These are phyloP conservation scores for Montipora capitata DNA, from an alignment of 92 coral and sea anemone species.

Conservation along the genomic window DNA sequence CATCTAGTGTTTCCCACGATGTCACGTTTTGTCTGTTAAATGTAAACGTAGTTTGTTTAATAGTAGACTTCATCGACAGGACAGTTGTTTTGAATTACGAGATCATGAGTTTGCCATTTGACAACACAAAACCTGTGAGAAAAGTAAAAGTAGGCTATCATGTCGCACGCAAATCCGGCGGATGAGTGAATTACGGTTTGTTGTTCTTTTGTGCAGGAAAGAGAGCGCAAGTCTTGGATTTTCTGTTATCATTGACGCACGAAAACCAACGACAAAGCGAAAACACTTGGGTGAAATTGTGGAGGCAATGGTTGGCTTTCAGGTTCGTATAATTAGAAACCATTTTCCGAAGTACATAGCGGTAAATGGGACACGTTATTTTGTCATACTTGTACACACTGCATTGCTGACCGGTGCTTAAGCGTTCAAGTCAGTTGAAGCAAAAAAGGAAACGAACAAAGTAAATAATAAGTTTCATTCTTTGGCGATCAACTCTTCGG, in stretches of 20 bases:
- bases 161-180: constrained; percentile 41
- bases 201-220: constrained; percentile 78
- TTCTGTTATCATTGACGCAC: constrained; percentile 88
- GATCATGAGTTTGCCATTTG: constrained; percentile 30
- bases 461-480: no score
- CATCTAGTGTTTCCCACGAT: constrained; percentile 46
- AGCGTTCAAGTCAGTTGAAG: no score
- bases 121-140: constrained; percentile 36
- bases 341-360: neutral
- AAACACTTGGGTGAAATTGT: constrained; percentile 84
- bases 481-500: no score
- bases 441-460: no score
- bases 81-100: constrained; percentile 4
- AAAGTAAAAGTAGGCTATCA: constrained; percentile 59
- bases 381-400: no score
- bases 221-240: constrained; percentile 87
- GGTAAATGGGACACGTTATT: no score
- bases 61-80: constrained; percentile 19
- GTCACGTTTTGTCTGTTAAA: constrained; percentile 17
- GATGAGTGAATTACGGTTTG: constrained; percentile 15
- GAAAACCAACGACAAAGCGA: constrained; percentile 87
- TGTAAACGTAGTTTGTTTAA: constrained; percentile 3
- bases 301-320: constrained; percentile 96
- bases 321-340: constrained; percentile 69
- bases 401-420: no score